phyloP scores from a whole-genome alignment of 2,797 vertebrate genomes.

The Microtus californicus region DNA sequence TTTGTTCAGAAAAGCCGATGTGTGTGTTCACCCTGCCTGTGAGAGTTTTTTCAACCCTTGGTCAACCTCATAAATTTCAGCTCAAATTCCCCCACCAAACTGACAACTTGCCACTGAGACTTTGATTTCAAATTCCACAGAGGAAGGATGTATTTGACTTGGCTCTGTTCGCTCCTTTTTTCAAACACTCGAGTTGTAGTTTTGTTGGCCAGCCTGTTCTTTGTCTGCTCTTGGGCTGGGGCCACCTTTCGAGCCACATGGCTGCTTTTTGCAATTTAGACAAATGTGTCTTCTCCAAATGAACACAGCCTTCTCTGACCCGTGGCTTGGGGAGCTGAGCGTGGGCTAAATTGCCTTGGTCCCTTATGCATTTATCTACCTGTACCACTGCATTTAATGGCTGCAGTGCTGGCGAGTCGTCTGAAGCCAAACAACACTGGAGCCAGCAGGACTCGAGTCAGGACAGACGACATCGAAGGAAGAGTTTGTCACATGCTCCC shows the following conservation, averaged over 20 bases:
- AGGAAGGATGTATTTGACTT: conserved; percentile 9
- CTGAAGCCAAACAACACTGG: background rate
- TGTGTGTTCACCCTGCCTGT: background rate
- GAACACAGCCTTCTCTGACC: background rate
- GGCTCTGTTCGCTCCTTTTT: background rate
- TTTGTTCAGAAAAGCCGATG: background rate
- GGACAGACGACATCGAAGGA: background rate
- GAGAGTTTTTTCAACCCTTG: conserved; percentile 35
- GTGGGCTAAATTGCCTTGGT: no score
- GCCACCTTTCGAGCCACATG: background rate
- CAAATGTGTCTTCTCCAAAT: background rate
- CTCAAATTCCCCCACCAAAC: conserved; percentile 58
- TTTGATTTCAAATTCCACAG: conserved; percentile 52
- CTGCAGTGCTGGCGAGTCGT: background rate
- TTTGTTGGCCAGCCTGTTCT: conserved; percentile 9
- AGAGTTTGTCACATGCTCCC: no score
- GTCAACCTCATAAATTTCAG: conserved; percentile 61
- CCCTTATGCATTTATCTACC: background rate
- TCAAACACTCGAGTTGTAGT: background rate
- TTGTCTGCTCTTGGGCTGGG: background rate
- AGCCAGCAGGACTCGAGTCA: background rate
- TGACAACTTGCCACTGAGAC: conserved; percentile 51
- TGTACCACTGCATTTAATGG: rapidly evolving
- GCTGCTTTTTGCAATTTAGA: background rate
- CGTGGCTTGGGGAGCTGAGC: background rate